These are phyloP conservation scores for Caranx melampygus DNA, from an alignment of 2,113 vertebrate species.

Conservation along the genomic window DNA sequence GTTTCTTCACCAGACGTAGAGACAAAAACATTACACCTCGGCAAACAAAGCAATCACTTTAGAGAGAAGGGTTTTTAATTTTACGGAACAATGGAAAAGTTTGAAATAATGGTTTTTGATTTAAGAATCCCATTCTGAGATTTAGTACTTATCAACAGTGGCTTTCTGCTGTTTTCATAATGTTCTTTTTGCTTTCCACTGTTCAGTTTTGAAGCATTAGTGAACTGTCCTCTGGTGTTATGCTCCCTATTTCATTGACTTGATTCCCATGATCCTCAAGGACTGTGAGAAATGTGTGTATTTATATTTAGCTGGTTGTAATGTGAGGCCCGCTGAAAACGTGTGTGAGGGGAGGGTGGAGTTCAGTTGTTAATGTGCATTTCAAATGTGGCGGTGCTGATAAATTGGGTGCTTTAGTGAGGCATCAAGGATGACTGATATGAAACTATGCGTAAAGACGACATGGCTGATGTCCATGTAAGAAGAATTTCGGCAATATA, in stretches of 20 bases:
- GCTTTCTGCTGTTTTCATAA: not conserved
- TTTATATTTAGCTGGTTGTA: slow-evolving; percentile 69
- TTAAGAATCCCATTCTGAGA: not conserved
- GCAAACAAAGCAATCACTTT: slow-evolving; percentile 65
- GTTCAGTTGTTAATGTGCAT: slow-evolving; percentile 33
- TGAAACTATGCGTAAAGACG: slow-evolving; percentile 12
- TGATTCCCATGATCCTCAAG: slow-evolving; percentile 39
- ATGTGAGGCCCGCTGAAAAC: slow-evolving; percentile 47
- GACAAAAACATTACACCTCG: slow-evolving; percentile 11
- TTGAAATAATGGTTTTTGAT: not conserved
- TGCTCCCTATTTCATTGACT: slow-evolving; percentile 39
- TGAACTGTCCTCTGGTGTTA: not conserved
- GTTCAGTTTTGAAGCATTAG: not conserved
- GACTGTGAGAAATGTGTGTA: slow-evolving; percentile 47
- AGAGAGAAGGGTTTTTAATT: not conserved
- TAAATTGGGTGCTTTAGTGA: slow-evolving; percentile 14
- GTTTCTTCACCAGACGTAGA: not conserved
- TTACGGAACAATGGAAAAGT: not conserved
- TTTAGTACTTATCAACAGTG: not conserved
- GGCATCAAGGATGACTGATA: slow-evolving; percentile 21
- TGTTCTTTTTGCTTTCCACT: not conserved
- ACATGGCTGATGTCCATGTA: not conserved
- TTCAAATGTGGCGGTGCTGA: slow-evolving; percentile 33
- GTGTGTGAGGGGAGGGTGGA: slow-evolving; percentile 55
- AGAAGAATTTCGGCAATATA: not conserved